Conservation (phyloP, 2,888 invertebrate species). For the Drosophila maculinotata region DNA sequence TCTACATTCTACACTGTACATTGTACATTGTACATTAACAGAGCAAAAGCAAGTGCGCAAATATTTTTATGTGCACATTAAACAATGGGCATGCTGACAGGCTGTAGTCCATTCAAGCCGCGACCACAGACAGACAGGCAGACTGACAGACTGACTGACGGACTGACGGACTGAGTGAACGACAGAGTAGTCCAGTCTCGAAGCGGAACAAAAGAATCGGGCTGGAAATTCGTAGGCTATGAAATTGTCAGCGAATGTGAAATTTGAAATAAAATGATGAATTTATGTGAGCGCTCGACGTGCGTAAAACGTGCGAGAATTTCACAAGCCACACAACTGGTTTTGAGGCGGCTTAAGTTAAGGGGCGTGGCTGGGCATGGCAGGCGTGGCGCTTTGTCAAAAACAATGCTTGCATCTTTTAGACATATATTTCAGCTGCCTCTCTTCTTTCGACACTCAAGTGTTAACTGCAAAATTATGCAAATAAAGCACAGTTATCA, state of each 20-base stretch:
- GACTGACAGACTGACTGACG: conserved; percentile 1
- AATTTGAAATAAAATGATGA: conserved; percentile 78
- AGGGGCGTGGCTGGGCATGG: conserved; percentile 8
- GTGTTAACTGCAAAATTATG: conserved; percentile 65
- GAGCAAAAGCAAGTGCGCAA: conserved; percentile 67
- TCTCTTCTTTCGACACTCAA: conserved; percentile 37
- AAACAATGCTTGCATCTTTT: conserved; percentile 56
- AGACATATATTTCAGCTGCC: conserved; percentile 40
- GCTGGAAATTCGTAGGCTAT: conserved; percentile 64
- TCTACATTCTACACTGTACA: conserved; percentile 27
- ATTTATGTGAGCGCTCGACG: conserved; percentile 64
- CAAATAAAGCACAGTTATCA: conserved; percentile 58
- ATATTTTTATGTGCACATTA: conserved; percentile 65
- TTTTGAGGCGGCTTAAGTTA: conserved; percentile 15
- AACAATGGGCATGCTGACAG: conserved; percentile 55
- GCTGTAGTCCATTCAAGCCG: conserved; percentile 9
- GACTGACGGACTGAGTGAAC: conserved; percentile 10
- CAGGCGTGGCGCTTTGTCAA: conserved; percentile 22
- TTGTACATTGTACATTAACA: conserved; percentile 50
- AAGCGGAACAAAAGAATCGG: conserved; percentile 52
- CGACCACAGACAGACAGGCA: conserved; percentile 18
- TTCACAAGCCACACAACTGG: conserved; percentile 48
- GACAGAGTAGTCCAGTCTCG: conserved; percentile 22
- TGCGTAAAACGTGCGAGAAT: conserved; percentile 72
- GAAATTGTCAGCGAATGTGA: conserved; percentile 77